Evolutionary conservation across 1,140 invertebrate species (phyloP), one percentile per base, ranked within the genome.

Genomic region (Trichomalopsis sarcophagae): DNA sequence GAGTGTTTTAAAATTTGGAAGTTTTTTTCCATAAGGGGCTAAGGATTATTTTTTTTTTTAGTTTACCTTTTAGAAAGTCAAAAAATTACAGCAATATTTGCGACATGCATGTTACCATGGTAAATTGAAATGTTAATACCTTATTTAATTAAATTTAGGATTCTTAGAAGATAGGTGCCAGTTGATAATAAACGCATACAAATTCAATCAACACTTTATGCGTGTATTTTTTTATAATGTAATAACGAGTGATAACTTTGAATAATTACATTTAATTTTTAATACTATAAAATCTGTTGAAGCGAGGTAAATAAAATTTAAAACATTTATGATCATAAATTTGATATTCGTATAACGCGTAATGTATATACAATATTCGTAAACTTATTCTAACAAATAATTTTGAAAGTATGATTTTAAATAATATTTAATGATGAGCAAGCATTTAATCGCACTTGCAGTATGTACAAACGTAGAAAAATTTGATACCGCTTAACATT

Each of bases 291-390:
- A 69, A 81, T 36, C 13, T 74, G 47, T 55, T 13, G 5, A 62
- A 74, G 71, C 50, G 73, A 82, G 50, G 81, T 76, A 44, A 82
- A 47, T 75, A 82, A 75, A 74, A 62, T 82, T 82, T 76, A 40
- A 75, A 76, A 82, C 1, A 82, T 50, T 62, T 5, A 10, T 23
- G 74, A 82, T 82, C 33, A 73, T 62, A 40, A 62, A 76, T 83
- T 83, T 68, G 2, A 27, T 77, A 11, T 66, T 5, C 40, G 6
- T 30, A 68, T 76, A 44, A 76, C 75, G 14, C 47, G 40, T 82
- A 82, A 83, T 68, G 55, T 83, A 76, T 83, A 77, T 83, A 83
- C 81, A 83, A 68, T 83, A n/a, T n/a, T 76, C 10, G n/a, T 68
- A 44, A 47, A 14, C 74, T 13, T 62, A 82, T 76, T n/a, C 44